phyloP scores from a whole-genome alignment of 2,888 invertebrate species.

The Homarus gammarus region DNA sequence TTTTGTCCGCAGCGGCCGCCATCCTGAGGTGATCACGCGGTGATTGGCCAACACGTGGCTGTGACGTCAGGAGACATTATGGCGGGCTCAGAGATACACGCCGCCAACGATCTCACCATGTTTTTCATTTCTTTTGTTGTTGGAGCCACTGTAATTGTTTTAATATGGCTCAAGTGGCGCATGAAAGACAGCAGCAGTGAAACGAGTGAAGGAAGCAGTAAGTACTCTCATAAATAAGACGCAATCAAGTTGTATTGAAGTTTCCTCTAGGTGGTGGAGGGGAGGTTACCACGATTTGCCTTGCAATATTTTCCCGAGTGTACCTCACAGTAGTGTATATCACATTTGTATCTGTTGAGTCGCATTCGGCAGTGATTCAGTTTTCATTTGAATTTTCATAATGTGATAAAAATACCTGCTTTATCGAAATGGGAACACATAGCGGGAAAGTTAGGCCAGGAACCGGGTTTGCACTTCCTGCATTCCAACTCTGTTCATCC shows the following conservation, averaged over 20 bases:
- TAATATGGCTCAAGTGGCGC: constrained; percentile 52
- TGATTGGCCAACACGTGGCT: constrained; percentile 72
- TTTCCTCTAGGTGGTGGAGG: not conserved
- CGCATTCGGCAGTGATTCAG: not conserved
- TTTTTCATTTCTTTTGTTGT: constrained; percentile 56
- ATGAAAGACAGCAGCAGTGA: not conserved
- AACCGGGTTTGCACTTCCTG: constrained; percentile 52
- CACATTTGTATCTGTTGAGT: not conserved
- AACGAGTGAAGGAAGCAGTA: not conserved
- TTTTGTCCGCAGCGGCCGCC: constrained; percentile 36
- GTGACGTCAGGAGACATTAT: constrained; percentile 60
- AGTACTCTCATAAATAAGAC: not conserved
- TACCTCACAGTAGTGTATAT: no score
- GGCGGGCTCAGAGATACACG: constrained; percentile 59
- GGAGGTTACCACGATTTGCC: not conserved
- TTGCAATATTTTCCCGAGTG: not conserved
- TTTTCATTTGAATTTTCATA: not conserved
- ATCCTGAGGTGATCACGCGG: constrained; percentile 35
- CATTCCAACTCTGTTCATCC: constrained; percentile 17
- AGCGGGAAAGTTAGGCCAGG: constrained; percentile 5
- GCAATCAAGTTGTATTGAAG: not conserved
- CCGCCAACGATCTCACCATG: constrained; percentile 37
- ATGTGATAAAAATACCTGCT: not conserved
- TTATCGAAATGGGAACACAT: not conserved
- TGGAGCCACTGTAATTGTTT: constrained; percentile 46